These are phyloP conservation scores for Fregata magnificens DNA, from an alignment of 2,113 vertebrate genomes.

Conservation along the genomic window DNA sequence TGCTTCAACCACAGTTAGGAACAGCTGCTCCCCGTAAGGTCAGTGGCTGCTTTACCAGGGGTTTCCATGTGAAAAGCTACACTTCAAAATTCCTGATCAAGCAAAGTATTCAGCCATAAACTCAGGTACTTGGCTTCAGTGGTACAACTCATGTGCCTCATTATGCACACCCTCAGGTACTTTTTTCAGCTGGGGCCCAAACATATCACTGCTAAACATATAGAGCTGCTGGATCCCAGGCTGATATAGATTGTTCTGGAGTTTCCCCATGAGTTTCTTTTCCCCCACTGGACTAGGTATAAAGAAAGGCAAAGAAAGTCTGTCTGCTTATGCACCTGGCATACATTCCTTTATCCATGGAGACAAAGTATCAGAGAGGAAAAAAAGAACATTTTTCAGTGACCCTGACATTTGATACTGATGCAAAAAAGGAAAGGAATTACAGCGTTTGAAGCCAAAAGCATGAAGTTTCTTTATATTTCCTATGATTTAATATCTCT, in stretches of 20 bases:
- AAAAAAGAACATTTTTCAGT: slow-evolving; percentile 39
- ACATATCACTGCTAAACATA: not conserved
- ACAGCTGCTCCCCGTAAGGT: not conserved
- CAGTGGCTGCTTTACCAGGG: not conserved
- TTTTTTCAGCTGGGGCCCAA: not conserved
- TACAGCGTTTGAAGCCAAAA: not conserved
- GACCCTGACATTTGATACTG: slow-evolving; percentile 60
- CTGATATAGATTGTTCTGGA: not conserved
- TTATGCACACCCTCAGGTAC: accelerated
- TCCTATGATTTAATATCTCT: slow-evolving; percentile 16
- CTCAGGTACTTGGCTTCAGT: not conserved
- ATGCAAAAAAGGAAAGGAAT: slow-evolving; percentile 45
- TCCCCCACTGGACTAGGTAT: not conserved
- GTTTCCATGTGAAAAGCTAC: not conserved
- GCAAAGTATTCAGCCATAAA: not conserved
- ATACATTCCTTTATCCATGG: slow-evolving; percentile 1
- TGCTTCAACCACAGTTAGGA: not conserved
- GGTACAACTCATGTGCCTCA: not conserved
- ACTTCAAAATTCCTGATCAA: not conserved
- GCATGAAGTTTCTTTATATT: slow-evolving; percentile 29
- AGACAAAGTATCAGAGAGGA: slow-evolving; percentile 38
- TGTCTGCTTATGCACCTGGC: slow-evolving; percentile 10
- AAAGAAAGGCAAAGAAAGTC: slow-evolving; percentile 36
- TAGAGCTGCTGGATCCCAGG: not conserved
- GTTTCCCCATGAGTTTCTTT: not conserved